Evolutionary conservation across 2,888 invertebrate genomes (phyloP).

Genomic region (Mythimna impura): DNA sequence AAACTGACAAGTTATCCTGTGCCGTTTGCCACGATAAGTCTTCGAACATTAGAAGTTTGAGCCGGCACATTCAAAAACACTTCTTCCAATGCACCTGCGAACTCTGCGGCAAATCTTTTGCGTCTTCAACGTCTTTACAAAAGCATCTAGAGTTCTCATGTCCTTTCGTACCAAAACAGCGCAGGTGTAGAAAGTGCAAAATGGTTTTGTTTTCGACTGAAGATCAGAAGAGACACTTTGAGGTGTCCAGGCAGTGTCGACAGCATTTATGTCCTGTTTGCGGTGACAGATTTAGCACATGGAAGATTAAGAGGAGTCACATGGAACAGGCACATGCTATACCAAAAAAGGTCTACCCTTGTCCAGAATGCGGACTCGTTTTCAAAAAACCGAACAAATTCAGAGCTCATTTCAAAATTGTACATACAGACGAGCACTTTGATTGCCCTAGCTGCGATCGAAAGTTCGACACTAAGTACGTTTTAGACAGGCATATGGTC

Average conservation of each 20-base stretch:
- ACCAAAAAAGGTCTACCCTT: constrained; percentile 73
- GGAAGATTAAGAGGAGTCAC: constrained; percentile 72
- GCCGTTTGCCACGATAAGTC: constrained; percentile 73
- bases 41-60: constrained; percentile 73
- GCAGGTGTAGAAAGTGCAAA: constrained; percentile 78
- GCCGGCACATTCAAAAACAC: constrained; percentile 78
- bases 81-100: constrained; percentile 79
- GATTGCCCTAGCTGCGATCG: constrained; percentile 77
- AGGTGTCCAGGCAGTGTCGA: constrained; percentile 72
- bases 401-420: constrained; percentile 75
- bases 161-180: constrained; percentile 60
- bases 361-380: constrained; percentile 73
- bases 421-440: constrained; percentile 75
- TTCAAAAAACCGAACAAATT: constrained; percentile 72
- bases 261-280: constrained; percentile 76
- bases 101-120: constrained; percentile 79
- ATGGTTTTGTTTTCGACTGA: constrained; percentile 69
- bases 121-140: constrained; percentile 71
- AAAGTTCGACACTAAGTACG: constrained; percentile 83
- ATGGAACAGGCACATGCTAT: constrained; percentile 73
- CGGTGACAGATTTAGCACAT: constrained; percentile 73
- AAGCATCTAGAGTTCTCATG: constrained; percentile 69
- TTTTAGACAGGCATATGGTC: constrained; percentile 84
- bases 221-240: constrained; percentile 70
- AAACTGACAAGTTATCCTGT: constrained; percentile 70